A percentile compares a stretch with the other conserved stretches of the same genome.
phyloP scores from a whole-genome alignment of 2,797 vertebrate genomes.

The Linurgus olivaceus region DNA sequence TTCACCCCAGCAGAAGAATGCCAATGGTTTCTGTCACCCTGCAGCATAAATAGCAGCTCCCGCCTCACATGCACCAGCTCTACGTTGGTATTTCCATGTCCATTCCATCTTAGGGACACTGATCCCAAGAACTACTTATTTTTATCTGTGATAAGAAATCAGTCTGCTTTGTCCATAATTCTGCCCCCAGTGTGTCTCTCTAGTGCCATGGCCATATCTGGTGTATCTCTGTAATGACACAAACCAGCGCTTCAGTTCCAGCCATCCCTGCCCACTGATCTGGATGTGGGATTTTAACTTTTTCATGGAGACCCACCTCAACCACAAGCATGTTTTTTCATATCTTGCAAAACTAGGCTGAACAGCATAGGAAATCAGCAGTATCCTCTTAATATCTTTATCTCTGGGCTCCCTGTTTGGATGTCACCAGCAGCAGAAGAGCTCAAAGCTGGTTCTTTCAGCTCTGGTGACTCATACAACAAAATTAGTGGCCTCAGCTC shows the following conservation, averaged over 20 bases:
- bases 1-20: neutral
- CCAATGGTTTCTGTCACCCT: neutral
- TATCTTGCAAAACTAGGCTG: neutral
- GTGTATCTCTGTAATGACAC: neutral
- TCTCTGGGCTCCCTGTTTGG: neutral
- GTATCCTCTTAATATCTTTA: neutral
- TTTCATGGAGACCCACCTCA: neutral
- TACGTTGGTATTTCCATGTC: neutral
- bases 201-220: neutral
- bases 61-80: rapidly evolving
- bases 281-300: neutral
- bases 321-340: neutral
- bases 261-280: neutral
- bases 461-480: neutral
- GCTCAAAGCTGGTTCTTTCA: neutral
- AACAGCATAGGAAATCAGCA: neutral
- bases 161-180: neutral
- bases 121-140: neutral
- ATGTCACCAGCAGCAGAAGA: neutral
- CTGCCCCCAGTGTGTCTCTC: neutral
- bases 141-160: neutral
- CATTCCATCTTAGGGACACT: neutral
- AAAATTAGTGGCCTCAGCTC: neutral
- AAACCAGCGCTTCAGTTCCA: neutral
- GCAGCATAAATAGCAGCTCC: neutral